phyloP scores from a whole-genome alignment of 2,797 vertebrate genomes.

The Lemur catta region DNA sequence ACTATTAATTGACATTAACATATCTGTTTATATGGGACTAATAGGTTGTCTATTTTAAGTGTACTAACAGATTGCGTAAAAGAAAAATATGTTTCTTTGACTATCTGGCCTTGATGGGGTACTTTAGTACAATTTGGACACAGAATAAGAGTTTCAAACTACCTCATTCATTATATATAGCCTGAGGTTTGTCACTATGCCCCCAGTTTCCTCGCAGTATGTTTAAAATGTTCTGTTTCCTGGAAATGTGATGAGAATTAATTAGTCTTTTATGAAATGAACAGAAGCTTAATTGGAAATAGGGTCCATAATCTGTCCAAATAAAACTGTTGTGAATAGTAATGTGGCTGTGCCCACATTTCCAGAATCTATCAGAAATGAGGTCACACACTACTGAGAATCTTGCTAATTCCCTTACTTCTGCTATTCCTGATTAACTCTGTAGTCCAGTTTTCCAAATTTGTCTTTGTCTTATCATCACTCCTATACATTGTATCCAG shows the following conservation, averaged over 20 bases:
- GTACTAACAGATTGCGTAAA: not conserved
- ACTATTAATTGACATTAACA: not conserved
- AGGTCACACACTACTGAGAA: not conserved
- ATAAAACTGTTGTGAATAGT: not conserved
- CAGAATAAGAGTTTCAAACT: not conserved
- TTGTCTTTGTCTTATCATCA: not conserved
- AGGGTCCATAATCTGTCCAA: not conserved
- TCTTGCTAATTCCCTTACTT: not conserved
- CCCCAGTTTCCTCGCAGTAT: not conserved
- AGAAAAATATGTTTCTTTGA: not conserved
- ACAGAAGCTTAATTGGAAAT: not conserved
- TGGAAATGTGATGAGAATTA: constrained; percentile 1
- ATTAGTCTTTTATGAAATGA: constrained; percentile 18
- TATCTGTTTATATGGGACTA: not conserved
- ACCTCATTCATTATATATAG: not conserved
- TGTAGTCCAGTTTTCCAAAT: not conserved
- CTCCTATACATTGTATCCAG: not conserved
- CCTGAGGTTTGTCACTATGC: not conserved
- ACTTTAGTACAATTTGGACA: not conserved
- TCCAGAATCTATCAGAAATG: not conserved
- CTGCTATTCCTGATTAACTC: not conserved
- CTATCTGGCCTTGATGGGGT: not conserved
- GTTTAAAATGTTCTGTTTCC: not conserved
- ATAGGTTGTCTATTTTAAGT: not conserved
- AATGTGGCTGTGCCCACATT: not conserved